Conservation (phyloP, 2,113 vertebrate genomes). For the Brachypteracias leptosomus region DNA sequence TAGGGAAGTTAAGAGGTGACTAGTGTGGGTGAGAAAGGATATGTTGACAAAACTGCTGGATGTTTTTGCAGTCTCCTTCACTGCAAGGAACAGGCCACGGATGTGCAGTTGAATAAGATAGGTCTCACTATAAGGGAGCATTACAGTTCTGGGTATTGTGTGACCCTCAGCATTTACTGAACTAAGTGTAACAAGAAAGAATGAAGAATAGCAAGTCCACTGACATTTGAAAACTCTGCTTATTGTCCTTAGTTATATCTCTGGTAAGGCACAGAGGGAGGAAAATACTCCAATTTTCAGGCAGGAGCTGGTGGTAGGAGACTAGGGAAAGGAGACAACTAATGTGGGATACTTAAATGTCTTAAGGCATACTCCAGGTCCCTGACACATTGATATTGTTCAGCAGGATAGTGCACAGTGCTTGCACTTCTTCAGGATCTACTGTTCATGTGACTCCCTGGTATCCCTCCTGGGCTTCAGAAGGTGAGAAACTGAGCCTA, state of each 20-base stretch:
- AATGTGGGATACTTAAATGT: background rate
- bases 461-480: background rate
- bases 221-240: background rate
- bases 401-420: background rate
- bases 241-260: background rate
- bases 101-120: background rate
- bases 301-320: background rate
- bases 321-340: background rate
- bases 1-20: background rate
- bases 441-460: background rate
- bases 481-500: background rate
- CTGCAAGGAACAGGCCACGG: background rate
- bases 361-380: background rate
- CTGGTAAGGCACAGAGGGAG: background rate
- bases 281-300: background rate
- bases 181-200: background rate
- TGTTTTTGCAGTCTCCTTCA: background rate
- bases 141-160: background rate
- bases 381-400: background rate
- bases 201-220: background rate
- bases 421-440: background rate
- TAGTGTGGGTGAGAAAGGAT: background rate
- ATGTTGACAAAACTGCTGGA: background rate
- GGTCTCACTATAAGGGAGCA: background rate
- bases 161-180: background rate